Evolutionary conservation across 1,140 invertebrate species (phyloP).

Genomic region (Caenorhabditis tropicalis): DNA sequence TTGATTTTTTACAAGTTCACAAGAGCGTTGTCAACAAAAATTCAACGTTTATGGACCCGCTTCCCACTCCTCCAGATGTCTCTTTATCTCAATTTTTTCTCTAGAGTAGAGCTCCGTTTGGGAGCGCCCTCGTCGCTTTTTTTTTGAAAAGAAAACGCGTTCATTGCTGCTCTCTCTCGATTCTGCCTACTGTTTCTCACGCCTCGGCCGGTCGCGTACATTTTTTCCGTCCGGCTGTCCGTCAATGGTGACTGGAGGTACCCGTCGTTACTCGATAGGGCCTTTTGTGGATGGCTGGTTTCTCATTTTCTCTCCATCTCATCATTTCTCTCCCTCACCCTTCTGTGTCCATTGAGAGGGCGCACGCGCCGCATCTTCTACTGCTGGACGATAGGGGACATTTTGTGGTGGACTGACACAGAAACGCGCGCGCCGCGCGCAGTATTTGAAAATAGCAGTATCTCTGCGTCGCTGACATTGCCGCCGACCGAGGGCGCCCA

Average conservation of each 20-base stretch:
- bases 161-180: background rate
- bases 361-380: conserved; percentile 33
- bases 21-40: too few relatives aligned
- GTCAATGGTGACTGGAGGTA: conserved; percentile 44
- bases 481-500: too few relatives aligned
- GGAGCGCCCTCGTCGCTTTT: background rate
- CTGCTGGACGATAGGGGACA: conserved; percentile 34
- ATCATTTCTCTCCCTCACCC: background rate
- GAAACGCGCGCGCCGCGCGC: background rate
- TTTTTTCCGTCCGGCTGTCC: conserved; percentile 36
- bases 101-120: background rate
- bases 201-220: background rate
- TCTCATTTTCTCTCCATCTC: background rate
- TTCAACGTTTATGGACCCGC: background rate
- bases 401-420: conserved; percentile 11
- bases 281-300: conserved; percentile 31
- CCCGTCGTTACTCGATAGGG: conserved; percentile 36
- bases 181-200: conserved; percentile 17
- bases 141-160: background rate
- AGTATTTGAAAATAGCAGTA: conserved; percentile 36
- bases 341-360: conserved; percentile 20
- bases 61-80: background rate
- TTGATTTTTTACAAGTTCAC: too few relatives aligned
- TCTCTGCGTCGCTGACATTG: background rate
- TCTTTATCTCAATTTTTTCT: background rate